Percentiles rank a stretch among this genome's conserved stretches.
Conservation (phyloP, 2,888 invertebrate species). For the Phoenoteleia sp. region DNA sequence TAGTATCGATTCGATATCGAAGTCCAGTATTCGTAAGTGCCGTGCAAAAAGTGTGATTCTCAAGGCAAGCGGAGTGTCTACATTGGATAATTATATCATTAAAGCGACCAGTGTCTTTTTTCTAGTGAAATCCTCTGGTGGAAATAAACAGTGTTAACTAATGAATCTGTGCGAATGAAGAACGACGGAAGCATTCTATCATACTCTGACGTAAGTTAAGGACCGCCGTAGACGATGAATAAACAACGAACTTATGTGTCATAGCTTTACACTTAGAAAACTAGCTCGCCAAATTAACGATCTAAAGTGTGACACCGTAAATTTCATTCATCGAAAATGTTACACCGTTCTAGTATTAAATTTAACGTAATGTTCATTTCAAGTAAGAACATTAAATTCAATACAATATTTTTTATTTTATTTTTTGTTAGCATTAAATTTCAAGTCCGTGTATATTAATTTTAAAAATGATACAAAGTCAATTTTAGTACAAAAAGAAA, state of each 20-base stretch:
- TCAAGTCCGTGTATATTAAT: too few species aligned
- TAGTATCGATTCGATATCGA: conserved; percentile 30
- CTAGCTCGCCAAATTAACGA: too few species aligned
- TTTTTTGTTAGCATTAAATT: too few species aligned
- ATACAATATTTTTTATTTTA: too few species aligned
- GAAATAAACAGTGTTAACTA: conserved; percentile 43
- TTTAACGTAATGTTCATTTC: too few species aligned
- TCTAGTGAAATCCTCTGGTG: conserved; percentile 36
- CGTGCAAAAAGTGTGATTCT: conserved; percentile 45
- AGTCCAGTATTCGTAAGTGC: conserved; percentile 54
- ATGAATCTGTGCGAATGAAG: conserved; percentile 56
- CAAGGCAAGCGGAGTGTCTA: conserved; percentile 42
- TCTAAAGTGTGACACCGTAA: too few species aligned
- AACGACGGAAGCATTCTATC: conserved; percentile 45
- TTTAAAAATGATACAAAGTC: too few species aligned
- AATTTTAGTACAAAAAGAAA: too few species aligned
- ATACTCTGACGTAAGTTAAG: conserved; percentile 57
- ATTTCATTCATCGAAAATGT: too few species aligned
- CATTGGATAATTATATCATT: conserved; percentile 41
- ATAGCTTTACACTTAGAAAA: too few species aligned
- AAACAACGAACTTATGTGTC: conserved; percentile 26
- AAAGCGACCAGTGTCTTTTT: conserved; percentile 38
- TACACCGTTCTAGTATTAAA: too few species aligned
- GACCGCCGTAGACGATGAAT: conserved; percentile 8
- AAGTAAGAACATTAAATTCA: too few species aligned